These are phyloP conservation scores for Sebastes paucispinis DNA, from an alignment of 2,797 vertebrate species.

Conservation along the genomic window DNA sequence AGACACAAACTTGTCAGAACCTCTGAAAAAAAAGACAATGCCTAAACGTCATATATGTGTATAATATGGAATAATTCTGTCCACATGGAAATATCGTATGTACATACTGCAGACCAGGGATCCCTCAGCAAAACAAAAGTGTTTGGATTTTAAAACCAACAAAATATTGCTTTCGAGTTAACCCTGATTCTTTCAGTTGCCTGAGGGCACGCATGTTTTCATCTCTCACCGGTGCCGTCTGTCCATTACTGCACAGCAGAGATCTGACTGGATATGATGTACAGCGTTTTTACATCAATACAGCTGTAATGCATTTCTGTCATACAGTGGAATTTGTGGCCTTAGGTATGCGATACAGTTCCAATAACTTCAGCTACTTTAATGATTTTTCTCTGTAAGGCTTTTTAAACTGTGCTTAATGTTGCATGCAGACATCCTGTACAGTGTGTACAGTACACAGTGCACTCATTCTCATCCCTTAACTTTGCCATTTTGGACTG, in stretches of 20 bases:
- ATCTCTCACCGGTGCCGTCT: not conserved
- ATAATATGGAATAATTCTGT: not conserved
- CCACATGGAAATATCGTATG: not conserved
- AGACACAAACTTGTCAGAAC: not conserved
- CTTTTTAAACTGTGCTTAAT: conserved; percentile 8
- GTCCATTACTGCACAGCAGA: not conserved
- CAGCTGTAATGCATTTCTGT: not conserved
- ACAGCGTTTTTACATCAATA: not conserved
- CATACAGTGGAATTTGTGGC: not conserved
- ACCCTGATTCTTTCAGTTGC: conserved; percentile 8
- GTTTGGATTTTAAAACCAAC: conserved; percentile 7
- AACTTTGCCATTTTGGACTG: not conserved
- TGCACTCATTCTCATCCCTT: not conserved
- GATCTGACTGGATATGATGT: not conserved
- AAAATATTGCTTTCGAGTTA: not conserved
- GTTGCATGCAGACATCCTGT: conserved; percentile 12
- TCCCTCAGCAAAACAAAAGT: not conserved
- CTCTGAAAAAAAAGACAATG: not conserved
- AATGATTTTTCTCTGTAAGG: not conserved
- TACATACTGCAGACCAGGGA: not conserved
- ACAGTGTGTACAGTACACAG: not conserved
- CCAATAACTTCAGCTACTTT: not conserved
- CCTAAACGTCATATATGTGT: not conserved
- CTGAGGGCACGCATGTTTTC: conserved; percentile 5
- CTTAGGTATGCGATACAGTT: not conserved